Conservation (phyloP, 2,797 vertebrate species). For the Galago senegalensis region DNA sequence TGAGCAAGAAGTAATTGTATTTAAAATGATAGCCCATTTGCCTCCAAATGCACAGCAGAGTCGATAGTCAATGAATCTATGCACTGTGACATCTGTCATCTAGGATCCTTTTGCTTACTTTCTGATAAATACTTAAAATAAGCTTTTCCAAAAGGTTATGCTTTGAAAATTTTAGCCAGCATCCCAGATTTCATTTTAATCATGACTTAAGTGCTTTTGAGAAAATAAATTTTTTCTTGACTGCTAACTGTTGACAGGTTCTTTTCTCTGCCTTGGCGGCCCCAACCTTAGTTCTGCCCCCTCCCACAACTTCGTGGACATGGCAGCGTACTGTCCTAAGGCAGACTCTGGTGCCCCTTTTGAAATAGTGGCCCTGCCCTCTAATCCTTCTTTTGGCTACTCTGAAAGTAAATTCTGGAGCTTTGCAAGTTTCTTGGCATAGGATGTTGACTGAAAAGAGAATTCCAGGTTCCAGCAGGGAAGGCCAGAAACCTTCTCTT, state of each 20-base stretch:
- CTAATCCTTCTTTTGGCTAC: not conserved
- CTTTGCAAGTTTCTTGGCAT: not conserved
- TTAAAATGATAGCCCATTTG: constrained; percentile 23
- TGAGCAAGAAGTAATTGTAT: constrained; percentile 11
- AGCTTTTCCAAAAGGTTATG: constrained; percentile 1
- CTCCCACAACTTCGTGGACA: not conserved
- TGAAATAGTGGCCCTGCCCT: not conserved
- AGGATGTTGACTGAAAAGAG: constrained; percentile 4
- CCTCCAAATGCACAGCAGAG: not conserved
- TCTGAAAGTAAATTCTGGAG: not conserved
- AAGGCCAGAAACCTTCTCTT: constrained; percentile 3
- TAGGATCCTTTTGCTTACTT: not conserved
- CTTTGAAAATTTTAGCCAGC: constrained; percentile 46
- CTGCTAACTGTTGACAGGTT: not conserved
- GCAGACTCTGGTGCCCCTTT: not conserved
- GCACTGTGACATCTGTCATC: not conserved
- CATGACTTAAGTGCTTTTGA: constrained; percentile 56
- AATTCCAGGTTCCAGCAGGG: not conserved
- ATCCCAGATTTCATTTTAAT: constrained; percentile 62
- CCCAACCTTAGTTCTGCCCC: not conserved
- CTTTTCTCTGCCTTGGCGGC: not conserved
- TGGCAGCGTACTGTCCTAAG: too few relatives aligned
- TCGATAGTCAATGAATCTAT: not conserved
- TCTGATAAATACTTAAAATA: constrained; percentile 28
- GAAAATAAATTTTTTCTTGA: not conserved